Evolutionary conservation across 2,888 invertebrate species (phyloP), one percentile per base, ranked within the genome.

Genomic region (Celastrina argiolus): DNA sequence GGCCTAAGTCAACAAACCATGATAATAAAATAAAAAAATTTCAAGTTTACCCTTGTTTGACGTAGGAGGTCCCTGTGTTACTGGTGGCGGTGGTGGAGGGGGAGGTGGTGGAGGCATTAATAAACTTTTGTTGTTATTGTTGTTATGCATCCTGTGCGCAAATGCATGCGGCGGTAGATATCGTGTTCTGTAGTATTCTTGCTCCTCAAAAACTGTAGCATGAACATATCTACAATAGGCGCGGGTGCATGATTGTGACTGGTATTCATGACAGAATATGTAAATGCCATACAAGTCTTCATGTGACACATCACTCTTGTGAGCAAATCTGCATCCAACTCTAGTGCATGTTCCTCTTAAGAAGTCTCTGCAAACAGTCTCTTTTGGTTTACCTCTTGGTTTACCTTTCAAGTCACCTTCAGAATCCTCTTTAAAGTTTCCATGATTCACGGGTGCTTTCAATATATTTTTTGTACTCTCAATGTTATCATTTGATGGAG

Each of bases 241-340:
- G 36, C 72, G 74, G 0, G 72, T 79, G 64, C 88, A 88, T 0
- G 74, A 73, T 0, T 74, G 67, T 42, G 87, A 87, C 64, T 87
- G 87, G 58, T 76, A 87, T 41, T 87, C 81, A 34, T 77, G 77
- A 64, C 88, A 88, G 67, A 88, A 88, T 4, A 81, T 84, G 42
- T 82, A 85, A 0, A 87, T 76, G 0, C 81, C 81, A 0, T 73
- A 70, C 2, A 87, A 67, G 18, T 59, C 34, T 16, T 59, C 59
- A 58, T 87, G 85, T 0, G 78, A 72, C 0, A 81, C 22, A 26
- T 87, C 86, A 18, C 80, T 67, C 61, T 82, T 77, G 65, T 88
- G 88, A 0, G 73, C 76, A 65, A 74, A 87, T 63, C 71, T 82
- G 66, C 88, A 88, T 0, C 76, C 69, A 1, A 70, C 66, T 28